Evolutionary conservation across 2,797 vertebrate genomes (phyloP).

Genomic region (Pseudotriccus pelzelni): DNA sequence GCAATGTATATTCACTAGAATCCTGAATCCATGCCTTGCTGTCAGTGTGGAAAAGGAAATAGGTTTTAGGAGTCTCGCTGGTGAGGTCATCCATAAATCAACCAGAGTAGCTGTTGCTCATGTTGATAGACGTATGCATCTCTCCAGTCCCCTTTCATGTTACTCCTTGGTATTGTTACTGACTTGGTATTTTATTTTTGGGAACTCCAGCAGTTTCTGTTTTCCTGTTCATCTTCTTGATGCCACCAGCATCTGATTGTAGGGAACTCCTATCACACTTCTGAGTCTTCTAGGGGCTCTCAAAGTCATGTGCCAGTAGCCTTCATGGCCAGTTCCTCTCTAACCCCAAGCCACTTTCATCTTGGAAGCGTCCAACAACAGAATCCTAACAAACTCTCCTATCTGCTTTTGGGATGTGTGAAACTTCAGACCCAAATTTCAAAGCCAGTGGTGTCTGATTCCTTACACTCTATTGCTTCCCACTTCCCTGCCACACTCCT

Average conservation of each 20-base stretch:
- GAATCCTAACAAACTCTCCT: not conserved
- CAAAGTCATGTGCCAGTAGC: not conserved
- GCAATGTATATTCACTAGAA: not conserved
- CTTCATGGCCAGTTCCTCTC: not conserved
- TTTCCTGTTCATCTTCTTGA: not conserved
- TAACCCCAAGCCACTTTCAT: not conserved
- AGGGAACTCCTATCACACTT: not conserved
- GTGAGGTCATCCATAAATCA: not conserved
- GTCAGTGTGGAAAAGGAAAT: not conserved
- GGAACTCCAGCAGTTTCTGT: not conserved
- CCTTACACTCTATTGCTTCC: fast-evolving
- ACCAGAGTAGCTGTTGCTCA: not conserved
- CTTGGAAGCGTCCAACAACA: not conserved
- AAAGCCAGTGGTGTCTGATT: not conserved
- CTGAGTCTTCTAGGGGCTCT: not conserved
- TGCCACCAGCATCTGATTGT: not conserved
- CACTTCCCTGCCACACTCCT: not conserved
- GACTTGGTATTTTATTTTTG: not conserved
- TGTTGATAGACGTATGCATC: not conserved
- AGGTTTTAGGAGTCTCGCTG: not conserved
- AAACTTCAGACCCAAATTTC: not conserved
- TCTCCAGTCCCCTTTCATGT: not conserved
- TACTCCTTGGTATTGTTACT: not conserved
- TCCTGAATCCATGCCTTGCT: not conserved
- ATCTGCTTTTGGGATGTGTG: not conserved